Base-by-base conservation (phyloP, 2,888 invertebrate genomes). In the Spatulosminthurus flaviceps region DNA sequence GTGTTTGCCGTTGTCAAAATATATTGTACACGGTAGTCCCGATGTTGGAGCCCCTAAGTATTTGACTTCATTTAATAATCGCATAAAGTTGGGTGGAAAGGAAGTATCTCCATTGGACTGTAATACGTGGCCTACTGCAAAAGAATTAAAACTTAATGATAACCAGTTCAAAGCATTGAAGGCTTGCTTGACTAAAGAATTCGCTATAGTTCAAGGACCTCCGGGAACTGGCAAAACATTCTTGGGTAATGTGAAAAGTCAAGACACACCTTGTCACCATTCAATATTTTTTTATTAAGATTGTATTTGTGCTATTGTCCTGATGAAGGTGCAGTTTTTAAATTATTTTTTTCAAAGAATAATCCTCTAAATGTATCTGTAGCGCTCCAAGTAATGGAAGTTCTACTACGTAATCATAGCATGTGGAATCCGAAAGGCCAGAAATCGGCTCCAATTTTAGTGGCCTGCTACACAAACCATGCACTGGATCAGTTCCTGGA, bases 401-500 rank as follows among this genome's bases (percentile, higher is more conserved):
- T 91, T 0, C 86, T 95, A 28, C 87, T 95, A 0, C 87, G 90
- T 79, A 94, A 93, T 86, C 82, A 84, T 19, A 34, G 82, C 0
- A 41, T 82, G 0, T 90, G 90, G 89, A 87, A 86, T 34, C 80
- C 82, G 2, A 60, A 64, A 13, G 71, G 28, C 11, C 60, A 29
- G 22, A 79, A 64, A 16, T 81, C 86, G 11, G 86, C 88, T 1
- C 93, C 93, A 0, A 92, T 95, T 87, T 88, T 95, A 13, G 89
- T 95, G 0, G 91, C 95, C 24, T 94, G 94, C 86, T 94, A 92
- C 87, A 95, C 95, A 9, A 95, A 96, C 88, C 94, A 95, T 87
- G 95, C 95, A 5, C 88, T 96, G 66, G 72, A 72, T 26, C 94
- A 95, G 87, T 95, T 95, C 87, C 87, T 95, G 43, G 92, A 93